phyloP scores from a whole-genome alignment of 2,113 vertebrate species.

The Suricata suricatta region DNA sequence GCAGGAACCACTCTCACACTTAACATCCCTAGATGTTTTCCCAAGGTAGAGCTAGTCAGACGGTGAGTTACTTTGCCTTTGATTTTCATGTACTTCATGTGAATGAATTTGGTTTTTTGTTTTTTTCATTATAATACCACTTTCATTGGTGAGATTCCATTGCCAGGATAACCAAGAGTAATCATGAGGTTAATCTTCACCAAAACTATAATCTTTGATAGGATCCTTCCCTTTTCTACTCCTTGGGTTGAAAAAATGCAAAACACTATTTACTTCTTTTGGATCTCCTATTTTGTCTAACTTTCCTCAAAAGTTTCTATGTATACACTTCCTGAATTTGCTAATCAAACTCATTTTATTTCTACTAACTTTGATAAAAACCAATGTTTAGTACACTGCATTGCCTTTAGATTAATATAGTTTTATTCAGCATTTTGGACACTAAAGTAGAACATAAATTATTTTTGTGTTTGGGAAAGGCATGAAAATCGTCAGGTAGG shows the following conservation, averaged over 20 bases:
- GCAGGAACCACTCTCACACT: neutral
- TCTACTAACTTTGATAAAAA: neutral
- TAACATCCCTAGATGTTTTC: neutral
- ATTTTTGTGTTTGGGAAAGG: neutral
- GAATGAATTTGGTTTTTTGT: neutral
- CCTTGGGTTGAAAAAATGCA: neutral
- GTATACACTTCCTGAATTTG: neutral
- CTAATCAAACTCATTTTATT: neutral
- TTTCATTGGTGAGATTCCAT: neutral
- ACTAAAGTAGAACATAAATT: neutral
- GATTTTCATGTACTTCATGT: neutral
- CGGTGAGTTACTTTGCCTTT: neutral
- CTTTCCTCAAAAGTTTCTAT: neutral
- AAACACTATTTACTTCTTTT: neutral
- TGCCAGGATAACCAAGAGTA: neutral
- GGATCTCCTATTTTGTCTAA: neutral
- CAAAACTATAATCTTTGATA: neutral
- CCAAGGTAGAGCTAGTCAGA: neutral
- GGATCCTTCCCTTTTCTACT: neutral
- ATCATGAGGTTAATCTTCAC: neutral
- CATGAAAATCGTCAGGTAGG: neutral
- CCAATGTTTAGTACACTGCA: neutral
- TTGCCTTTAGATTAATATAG: neutral
- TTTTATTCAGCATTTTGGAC: neutral
- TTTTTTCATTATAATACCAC: neutral